Conservation (phyloP, 1,140 invertebrate genomes). For the Eciton burchellii region DNA sequence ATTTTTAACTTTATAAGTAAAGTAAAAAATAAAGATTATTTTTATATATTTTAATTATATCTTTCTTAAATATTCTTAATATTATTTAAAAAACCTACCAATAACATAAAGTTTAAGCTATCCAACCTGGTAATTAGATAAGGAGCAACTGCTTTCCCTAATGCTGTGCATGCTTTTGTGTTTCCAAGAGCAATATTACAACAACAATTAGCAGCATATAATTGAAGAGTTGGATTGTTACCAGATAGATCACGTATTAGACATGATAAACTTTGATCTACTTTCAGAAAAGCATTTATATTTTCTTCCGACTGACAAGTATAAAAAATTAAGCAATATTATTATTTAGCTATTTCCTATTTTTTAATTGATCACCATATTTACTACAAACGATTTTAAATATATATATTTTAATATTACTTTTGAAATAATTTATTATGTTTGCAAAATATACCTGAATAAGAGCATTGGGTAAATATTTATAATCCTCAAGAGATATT, state of each 20-base stretch:
- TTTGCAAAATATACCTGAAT: conserved; percentile 76
- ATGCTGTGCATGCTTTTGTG: conserved; percentile 76
- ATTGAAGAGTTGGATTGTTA: conserved; percentile 76
- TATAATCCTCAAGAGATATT: conserved; percentile 75
- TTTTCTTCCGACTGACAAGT: conserved; percentile 78
- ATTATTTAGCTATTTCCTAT: conserved; percentile 11
- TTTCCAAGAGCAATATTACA: conserved; percentile 84
- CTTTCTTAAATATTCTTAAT: neutral
- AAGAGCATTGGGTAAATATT: conserved; percentile 78
- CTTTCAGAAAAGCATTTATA: conserved; percentile 80
- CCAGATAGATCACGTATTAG: conserved; percentile 81
- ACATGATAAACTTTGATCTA: conserved; percentile 75
- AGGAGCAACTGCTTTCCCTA: conserved; percentile 79
- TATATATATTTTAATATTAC: too few species aligned
- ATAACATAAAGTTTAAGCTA: conserved; percentile 78
- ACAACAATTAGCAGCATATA: conserved; percentile 81
- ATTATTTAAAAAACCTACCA: conserved; percentile 72
- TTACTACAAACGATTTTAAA: too few species aligned
- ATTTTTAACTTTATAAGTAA: neutral
- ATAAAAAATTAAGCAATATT: conserved; percentile 35
- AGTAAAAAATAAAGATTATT: neutral
- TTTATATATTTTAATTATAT: neutral
- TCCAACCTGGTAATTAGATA: conserved; percentile 81
- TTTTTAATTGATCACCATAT: neutral
- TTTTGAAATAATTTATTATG: neutral